These are phyloP conservation scores for Crotalus tigris DNA, from an alignment of 2,113 vertebrate species.

Conservation along the genomic window DNA sequence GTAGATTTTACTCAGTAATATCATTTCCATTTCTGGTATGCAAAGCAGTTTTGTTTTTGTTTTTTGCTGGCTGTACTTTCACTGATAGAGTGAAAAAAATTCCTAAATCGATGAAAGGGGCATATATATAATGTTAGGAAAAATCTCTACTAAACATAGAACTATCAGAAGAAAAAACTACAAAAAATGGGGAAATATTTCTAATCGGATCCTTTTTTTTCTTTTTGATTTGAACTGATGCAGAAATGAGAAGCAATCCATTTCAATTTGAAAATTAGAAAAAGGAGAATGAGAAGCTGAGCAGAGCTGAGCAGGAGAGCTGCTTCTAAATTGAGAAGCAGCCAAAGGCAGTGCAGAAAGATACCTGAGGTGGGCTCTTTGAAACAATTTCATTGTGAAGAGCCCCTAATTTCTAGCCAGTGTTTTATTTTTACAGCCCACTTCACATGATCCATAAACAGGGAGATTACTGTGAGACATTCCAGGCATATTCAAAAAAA, in stretches of 20 bases:
- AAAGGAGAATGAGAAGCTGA: background rate
- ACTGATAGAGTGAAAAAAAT: background rate
- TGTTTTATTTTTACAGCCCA: background rate
- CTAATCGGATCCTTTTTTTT: background rate
- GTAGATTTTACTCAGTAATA: background rate
- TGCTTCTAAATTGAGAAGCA: background rate
- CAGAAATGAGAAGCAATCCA: background rate
- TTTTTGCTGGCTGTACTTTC: background rate
- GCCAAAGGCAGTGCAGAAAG: background rate
- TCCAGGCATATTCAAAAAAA: background rate
- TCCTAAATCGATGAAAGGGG: background rate
- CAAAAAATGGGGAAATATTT: background rate
- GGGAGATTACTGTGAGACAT: background rate
- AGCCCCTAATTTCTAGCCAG: background rate
- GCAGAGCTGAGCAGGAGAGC: background rate
- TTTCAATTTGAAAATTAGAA: background rate
- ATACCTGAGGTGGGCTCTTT: background rate
- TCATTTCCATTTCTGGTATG: background rate
- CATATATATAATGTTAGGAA: background rate
- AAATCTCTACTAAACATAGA: background rate
- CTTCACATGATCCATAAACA: background rate
- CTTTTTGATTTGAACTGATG: background rate
- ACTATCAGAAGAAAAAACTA: background rate
- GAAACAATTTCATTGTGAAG: background rate
- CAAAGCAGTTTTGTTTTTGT: background rate